Base-by-base conservation (phyloP, 2,113 vertebrate species). In the Gopherus evgoodei region DNA sequence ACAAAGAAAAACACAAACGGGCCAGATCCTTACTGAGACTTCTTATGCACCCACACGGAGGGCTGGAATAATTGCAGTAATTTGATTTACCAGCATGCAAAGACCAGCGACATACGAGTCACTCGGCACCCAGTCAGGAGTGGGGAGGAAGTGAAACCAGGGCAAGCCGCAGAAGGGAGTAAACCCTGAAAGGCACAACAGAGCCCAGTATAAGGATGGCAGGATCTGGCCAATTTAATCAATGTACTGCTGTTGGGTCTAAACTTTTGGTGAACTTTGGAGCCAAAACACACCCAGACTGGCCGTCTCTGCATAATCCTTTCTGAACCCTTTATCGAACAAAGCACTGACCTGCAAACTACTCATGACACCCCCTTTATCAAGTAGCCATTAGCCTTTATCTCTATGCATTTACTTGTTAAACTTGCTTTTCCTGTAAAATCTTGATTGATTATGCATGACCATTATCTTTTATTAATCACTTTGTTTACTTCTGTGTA, bases 11-110 rank as follows among this genome's bases (percentile, higher is more conserved):
- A 90, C 6, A 38, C 8, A 35, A 57, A 90, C 31, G 24, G 27
- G 3, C 14, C 65, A 44, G 80, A n/a, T 8, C n/a, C 21, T 29
- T 9, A 8, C 0, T 0, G 3, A n/a, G 76, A 24, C 3, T 83
- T 2, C 19, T 38, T 17, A 69, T n/a, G 35, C 1, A 21, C 17
- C 65, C n/a, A 38, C 35, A 21, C 8, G 35, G 21, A 5, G 38
- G 38, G 19, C 72, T 75, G 38, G 72, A 42, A 42, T 75, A 75
- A 25, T 11, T 22, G 69, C 19, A 75, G 65, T 72, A 21, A 72
- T 35, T 22, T n/a, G n/a, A 38, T 21, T 38, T 72, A n/a, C 10
- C 21, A 19, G 19, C 5, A 5, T 22, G n/a, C n/a, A 75, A 75
- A 42, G 72, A 42, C n/a, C 21, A 75, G 72, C 1, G 10, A 17